phyloP scores from a whole-genome alignment of 2,113 vertebrate species.

The Coptodon rendalli region DNA sequence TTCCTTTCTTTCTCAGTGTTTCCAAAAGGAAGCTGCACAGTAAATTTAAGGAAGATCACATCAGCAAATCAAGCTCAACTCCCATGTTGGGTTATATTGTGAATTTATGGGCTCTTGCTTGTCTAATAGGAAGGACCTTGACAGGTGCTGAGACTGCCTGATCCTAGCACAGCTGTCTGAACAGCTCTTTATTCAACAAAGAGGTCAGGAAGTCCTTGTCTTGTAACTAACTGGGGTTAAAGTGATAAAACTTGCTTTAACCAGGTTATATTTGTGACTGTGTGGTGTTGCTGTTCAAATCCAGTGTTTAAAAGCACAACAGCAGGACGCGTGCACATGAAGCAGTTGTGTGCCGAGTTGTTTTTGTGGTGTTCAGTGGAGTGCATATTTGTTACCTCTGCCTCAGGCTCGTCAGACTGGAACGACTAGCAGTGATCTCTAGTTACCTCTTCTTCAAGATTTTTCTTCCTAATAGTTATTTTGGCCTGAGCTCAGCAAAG shows the following conservation, averaged over 20 bases:
- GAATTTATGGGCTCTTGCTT: neutral
- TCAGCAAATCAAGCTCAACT: neutral
- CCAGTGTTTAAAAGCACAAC: neutral
- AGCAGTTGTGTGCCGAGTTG: neutral
- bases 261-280: neutral
- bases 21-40: neutral
- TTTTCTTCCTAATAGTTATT: neutral
- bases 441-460: neutral
- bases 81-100: neutral
- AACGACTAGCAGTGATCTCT: neutral
- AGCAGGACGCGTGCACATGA: neutral
- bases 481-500: neutral
- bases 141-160: neutral
- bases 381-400: neutral
- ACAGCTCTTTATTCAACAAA: neutral
- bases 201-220: neutral
- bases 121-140: neutral
- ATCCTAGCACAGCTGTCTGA: neutral
- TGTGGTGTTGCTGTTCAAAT: neutral
- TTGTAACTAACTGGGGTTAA: neutral
- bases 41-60: neutral
- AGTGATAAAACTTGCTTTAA: neutral
- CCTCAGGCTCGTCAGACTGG: neutral
- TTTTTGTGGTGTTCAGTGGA: neutral
- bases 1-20: neutral